A percentile compares a stretch with the other conserved stretches of the same genome.
phyloP scores from a whole-genome alignment of 53 echinoderm and acorn worm genomes.

The Holothuria leucospilota region DNA sequence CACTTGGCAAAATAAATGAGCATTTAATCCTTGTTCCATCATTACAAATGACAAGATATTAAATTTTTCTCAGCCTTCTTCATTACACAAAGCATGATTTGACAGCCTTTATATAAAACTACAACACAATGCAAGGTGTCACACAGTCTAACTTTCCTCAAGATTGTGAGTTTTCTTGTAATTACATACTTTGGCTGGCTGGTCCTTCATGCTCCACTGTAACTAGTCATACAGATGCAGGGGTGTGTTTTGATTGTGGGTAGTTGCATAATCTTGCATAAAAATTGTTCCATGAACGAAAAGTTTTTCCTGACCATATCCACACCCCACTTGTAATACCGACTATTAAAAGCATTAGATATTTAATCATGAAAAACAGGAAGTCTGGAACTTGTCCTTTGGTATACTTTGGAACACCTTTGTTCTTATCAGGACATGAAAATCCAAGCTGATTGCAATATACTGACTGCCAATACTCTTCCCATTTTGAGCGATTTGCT shows the following conservation, averaged over 20 bases:
- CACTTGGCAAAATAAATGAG: slow-evolving; percentile 39
- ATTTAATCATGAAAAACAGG: slow-evolving; percentile 99
- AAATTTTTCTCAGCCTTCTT: too few relatives aligned
- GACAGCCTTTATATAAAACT: too few relatives aligned
- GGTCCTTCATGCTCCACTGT: background rate
- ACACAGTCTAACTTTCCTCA: too few relatives aligned
- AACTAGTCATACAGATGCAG: slow-evolving; percentile 71
- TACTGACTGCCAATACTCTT: slow-evolving; percentile 64
- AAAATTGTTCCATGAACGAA: slow-evolving; percentile 94
- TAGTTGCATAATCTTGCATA: slow-evolving; percentile 82
- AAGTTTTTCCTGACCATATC: slow-evolving; percentile 99
- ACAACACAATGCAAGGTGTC: too few relatives aligned
- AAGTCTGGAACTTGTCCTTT: slow-evolving; percentile 78
- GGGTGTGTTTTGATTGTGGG: slow-evolving; percentile 71
- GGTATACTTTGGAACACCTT: background rate
- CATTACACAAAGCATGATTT: too few relatives aligned
- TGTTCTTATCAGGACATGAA: slow-evolving; percentile 55
- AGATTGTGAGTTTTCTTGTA: too few relatives aligned
- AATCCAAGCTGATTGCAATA: slow-evolving; percentile 74
- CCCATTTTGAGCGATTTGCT: slow-evolving; percentile 83
- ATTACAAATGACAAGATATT: too few relatives aligned
- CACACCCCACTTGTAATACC: slow-evolving; percentile 99
- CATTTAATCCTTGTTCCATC: background rate
- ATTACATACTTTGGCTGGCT: too few relatives aligned
- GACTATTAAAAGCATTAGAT: slow-evolving; percentile 96